These are phyloP conservation scores for Shinisaurus crocodilurus DNA, from an alignment of 2,113 vertebrate species.

Conservation along the genomic window DNA sequence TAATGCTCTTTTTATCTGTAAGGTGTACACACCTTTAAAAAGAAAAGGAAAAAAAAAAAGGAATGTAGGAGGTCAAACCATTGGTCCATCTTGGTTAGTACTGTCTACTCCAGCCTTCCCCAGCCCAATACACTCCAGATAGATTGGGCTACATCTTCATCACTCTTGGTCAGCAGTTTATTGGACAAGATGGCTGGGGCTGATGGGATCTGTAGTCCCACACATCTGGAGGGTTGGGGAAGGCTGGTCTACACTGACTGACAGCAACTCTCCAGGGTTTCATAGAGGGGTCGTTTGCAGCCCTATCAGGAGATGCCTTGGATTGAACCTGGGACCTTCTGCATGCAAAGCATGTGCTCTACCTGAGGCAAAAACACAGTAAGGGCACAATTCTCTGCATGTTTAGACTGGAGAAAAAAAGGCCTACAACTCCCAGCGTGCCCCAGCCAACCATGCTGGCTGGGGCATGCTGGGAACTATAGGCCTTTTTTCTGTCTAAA, in stretches of 20 bases:
- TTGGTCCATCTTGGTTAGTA: not conserved
- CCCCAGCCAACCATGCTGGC: no score
- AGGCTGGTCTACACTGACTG: not conserved
- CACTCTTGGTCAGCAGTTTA: no score
- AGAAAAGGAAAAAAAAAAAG: not conserved
- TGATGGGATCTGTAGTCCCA: not conserved
- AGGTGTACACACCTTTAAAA: not conserved
- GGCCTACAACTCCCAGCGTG: no score
- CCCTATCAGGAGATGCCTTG: not conserved
- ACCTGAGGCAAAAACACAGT: not conserved
- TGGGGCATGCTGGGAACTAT: no score
- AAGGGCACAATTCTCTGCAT: no score
- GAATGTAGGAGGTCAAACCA: not conserved
- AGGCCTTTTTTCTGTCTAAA: no score
- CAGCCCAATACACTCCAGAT: not conserved
- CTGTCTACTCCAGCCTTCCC: not conserved
- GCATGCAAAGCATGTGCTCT: not conserved
- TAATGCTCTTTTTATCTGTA: not conserved
- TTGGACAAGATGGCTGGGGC: not conserved
- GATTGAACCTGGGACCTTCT: not conserved
- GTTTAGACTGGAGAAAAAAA: no score
- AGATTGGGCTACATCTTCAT: not conserved
- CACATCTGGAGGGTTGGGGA: not conserved
- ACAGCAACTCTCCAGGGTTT: not conserved
- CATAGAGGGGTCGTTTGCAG: no score